Conservation (phyloP, 2,797 vertebrate species). For the Sebastes trivittatus region DNA sequence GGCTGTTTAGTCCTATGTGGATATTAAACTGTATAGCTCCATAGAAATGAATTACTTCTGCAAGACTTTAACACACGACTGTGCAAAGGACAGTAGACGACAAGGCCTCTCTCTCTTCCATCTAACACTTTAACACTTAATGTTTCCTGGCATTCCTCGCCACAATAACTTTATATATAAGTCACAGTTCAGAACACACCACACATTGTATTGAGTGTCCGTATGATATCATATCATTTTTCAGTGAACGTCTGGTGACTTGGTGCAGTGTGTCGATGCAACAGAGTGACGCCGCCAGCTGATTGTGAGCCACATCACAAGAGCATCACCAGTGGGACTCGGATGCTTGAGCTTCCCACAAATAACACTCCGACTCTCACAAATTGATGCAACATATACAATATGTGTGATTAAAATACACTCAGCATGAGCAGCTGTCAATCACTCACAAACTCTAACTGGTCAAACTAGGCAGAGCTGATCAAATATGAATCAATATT, state of each 20-base stretch:
- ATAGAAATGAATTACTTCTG: not conserved
- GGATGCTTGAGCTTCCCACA: not conserved
- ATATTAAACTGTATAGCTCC: too few species aligned
- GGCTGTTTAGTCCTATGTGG: too few species aligned
- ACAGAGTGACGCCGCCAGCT: too few species aligned
- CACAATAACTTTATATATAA: not conserved
- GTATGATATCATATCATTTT: not conserved
- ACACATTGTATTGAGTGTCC: not conserved
- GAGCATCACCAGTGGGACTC: not conserved
- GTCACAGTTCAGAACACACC: not conserved
- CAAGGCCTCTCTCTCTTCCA: constrained; percentile 1
- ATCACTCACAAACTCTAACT: too few species aligned
- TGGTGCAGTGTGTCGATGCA: too few species aligned
- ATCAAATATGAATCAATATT: too few species aligned
- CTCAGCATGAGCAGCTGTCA: too few species aligned
- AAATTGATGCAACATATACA: too few species aligned
- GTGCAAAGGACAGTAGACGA: too few species aligned
- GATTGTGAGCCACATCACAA: not conserved
- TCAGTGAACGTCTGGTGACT: not conserved
- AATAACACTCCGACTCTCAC: not conserved
- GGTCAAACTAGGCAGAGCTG: too few species aligned
- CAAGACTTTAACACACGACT: not conserved
- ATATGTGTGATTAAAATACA: too few species aligned
- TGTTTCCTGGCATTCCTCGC: not conserved
- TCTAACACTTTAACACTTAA: not conserved